Evolutionary conservation across 2,797 vertebrate genomes (phyloP).

Genomic region (Phylloscopus collybita): DNA sequence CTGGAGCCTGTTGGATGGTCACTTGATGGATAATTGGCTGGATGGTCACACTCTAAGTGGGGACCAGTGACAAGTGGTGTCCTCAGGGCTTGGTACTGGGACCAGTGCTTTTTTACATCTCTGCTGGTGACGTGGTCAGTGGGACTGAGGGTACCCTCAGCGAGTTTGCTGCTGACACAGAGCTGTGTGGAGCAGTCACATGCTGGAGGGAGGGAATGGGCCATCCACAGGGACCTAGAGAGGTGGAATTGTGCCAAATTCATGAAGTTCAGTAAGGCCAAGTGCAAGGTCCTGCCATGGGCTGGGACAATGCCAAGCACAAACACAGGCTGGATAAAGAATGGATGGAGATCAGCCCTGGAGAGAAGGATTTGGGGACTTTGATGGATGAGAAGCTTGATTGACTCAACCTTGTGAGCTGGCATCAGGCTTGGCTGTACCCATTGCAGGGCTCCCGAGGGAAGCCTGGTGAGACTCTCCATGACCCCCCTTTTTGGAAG

Average conservation of each 20-base stretch:
- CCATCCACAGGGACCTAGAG: neutral
- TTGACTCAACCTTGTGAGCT: neutral
- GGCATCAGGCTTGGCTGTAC: accelerated
- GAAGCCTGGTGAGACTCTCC: neutral
- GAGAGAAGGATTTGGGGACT: neutral
- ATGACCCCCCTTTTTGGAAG: neutral
- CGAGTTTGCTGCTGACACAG: neutral
- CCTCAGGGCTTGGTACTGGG: neutral
- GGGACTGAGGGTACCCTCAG: neutral
- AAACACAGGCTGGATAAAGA: neutral
- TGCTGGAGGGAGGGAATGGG: neutral
- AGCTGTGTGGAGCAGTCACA: neutral
- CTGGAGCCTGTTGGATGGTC: neutral
- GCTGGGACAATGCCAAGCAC: neutral
- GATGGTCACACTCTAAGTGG: neutral
- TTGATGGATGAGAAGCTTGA: neutral
- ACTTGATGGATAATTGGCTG: neutral
- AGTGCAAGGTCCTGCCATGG: neutral
- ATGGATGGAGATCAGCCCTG: neutral
- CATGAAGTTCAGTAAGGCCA: neutral
- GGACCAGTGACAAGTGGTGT: neutral
- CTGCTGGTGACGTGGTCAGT: neutral
- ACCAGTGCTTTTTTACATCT: neutral
- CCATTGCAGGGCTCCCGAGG: neutral
- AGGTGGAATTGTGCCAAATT: neutral